phyloP scores from a whole-genome alignment of 2,888 invertebrate genomes.

The Mimumesa dahlbomi region DNA sequence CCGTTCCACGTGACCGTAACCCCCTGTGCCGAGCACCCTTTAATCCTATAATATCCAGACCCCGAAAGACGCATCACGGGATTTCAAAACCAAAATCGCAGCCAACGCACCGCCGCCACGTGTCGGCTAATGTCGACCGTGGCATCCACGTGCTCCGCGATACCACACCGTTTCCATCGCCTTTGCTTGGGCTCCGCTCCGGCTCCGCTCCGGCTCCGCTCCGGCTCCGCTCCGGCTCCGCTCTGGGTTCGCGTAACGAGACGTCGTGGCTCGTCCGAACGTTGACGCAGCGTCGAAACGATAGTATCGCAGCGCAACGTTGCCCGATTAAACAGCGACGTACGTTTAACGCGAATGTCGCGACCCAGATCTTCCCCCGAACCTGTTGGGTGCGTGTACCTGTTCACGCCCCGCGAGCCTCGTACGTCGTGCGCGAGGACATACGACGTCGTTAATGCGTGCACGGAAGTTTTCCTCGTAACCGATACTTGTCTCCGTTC shows the following conservation, averaged over 20 bases:
- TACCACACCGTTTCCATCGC: background rate
- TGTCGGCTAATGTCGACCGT: constrained; percentile 47
- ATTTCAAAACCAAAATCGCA: constrained; percentile 53
- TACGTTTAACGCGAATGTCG: constrained; percentile 44
- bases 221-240: no score
- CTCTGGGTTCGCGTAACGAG: no score
- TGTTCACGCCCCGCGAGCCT: constrained; percentile 51
- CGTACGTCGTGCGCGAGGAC: constrained; percentile 59
- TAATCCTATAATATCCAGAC: constrained; percentile 42
- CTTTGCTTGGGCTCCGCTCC: no score
- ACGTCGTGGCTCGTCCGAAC: no score
- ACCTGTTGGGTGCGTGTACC: constrained; percentile 65
- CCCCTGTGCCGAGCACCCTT: constrained; percentile 39
- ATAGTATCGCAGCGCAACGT: constrained; percentile 14
- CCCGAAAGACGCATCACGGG: constrained; percentile 32
- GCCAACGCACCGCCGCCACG: constrained; percentile 54
- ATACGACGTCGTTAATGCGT: constrained; percentile 67
- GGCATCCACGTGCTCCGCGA: constrained; percentile 39
- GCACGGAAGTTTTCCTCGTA: constrained; percentile 77
- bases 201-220: no score
- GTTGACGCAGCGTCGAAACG: no score
- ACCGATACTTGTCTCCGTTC: constrained; percentile 75
- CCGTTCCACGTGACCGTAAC: constrained; percentile 49
- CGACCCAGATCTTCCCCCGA: constrained; percentile 63
- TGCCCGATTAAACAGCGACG: constrained; percentile 36